Base-by-base conservation (phyloP, 2,113 vertebrate genomes). In the Tauraco erythrolophus region DNA sequence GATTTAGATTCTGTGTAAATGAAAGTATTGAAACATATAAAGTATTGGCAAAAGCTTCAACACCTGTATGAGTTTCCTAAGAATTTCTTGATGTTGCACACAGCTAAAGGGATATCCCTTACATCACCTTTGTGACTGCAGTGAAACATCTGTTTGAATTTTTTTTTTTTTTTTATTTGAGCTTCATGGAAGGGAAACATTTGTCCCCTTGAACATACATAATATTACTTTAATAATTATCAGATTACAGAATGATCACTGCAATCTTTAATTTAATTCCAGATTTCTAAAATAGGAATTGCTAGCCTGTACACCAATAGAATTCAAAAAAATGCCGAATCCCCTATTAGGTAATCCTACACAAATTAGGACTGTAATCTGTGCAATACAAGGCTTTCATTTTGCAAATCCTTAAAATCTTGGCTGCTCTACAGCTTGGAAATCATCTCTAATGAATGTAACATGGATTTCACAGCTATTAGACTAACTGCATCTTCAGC, bases 381-480 rank as follows among this genome's bases (percentile, higher is more conserved):
- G 17, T 74, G 37, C 14, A 66, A 23, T 35, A 23, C 33, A 84
- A 88, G 11, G 11, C 24, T 92, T 90, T 88, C 46, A 50, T 8
- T 88, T 27, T 68, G 10, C 13, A 91, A 86, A 88, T 92, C 51
- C 76, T 89, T 61, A 33, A 72, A 88, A 27, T 89, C 31, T 77
- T 77, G 64, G 22, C 71, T 76, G 14, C 41, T 18, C 43, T 80
- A 83, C 41, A 76, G 54, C 17, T 91, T 89, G 25, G 19, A 86
- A 65, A 91, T 91, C 7, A 61, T 57, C 10, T 90, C 27, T 91
- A 94, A 90, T 68, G 54, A 92, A 17, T 39, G 50, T 37, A 86
- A 84, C 68, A 72, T 10, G 57, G 43, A 89, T 85, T 93, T 93
- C 54, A 72, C 21, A 79, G 75, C 68, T 94, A 61, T 94, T 88